Conservation (phyloP, 2,797 vertebrate genomes). For the Macrochelys suwanniensis region DNA sequence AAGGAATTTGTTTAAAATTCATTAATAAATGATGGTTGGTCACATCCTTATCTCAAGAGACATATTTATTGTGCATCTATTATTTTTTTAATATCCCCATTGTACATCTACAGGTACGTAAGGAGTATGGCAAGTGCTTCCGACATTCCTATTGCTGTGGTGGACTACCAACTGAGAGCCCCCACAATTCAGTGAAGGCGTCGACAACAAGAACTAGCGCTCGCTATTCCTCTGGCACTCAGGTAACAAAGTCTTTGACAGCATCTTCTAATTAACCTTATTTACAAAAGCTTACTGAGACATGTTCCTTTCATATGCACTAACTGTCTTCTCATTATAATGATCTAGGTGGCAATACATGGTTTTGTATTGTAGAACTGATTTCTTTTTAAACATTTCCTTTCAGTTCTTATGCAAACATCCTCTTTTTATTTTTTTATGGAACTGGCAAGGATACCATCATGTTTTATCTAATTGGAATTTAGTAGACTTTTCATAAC, state of each 20-base stretch:
- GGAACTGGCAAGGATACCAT: neutral
- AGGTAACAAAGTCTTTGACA: conserved; percentile 88
- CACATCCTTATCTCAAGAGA: neutral
- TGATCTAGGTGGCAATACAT: conserved; percentile 60
- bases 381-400: conserved; percentile 55
- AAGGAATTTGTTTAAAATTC: conserved; percentile 24
- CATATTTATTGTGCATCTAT: neutral
- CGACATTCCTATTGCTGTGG: conserved; percentile 97
- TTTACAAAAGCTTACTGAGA: conserved; percentile 78
- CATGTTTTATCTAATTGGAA: conserved; percentile 23
- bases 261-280: conserved; percentile 77
- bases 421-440: neutral
- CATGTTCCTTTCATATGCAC: conserved; percentile 71
- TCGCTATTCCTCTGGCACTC: conserved; percentile 97
- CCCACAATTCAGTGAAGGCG: conserved; percentile 95
- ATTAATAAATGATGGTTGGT: neutral
- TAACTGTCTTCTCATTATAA: conserved; percentile 78
- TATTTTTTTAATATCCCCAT: neutral
- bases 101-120: conserved; percentile 88
- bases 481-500: conserved; percentile 15
- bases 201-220: conserved; percentile 95
- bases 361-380: conserved; percentile 24
- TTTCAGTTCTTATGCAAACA: conserved; percentile 18
- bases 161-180: conserved; percentile 93
- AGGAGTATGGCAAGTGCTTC: conserved; percentile 98